Evolutionary conservation across 64 coral and sea anemone genomes (phyloP), one percentile per base, ranked within the genome.

Genomic region (Astreopora myriophthalma): DNA sequence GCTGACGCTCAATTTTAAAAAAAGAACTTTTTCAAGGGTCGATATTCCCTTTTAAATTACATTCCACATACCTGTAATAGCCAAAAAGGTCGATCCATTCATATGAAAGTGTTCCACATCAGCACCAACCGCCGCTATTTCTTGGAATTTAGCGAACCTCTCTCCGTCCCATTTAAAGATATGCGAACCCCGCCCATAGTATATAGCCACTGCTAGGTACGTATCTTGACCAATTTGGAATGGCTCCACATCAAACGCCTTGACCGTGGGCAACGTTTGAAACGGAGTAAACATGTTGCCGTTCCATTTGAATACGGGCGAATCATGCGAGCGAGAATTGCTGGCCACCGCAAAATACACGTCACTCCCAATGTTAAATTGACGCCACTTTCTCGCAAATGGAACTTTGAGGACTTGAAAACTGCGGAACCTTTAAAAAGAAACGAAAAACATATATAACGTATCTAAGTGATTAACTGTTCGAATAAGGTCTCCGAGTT

Each of bases 141-240:
- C 84, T 48, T 98, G 96, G 60, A 92, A 88, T 52, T 92, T 92
- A 1, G 90, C 90, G 58, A 98, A 98, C 26, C 80, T 75, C 13
- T 68, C 65, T 25, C 90, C 90, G 49, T 95, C 85, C 96, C 96
- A 98, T 74, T 98, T 98, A 62, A 89, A 98, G 28, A 98, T 73
- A 24, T 92, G 88, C 1, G 93, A 95, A 6, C 83, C 85, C 34
- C 67, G 86, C 10, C 93, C 93, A 19, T 78, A 71, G 9, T 79
- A 95, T 28, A 85, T 95, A 1, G 96, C 96, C 26, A 93, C 93
- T 9, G 77, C 96, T 1, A 98, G 74, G 33, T 88, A 93, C 20
- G 89, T 40, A 9, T 86, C 91, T 52, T 73, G 44, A 19, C 89
- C 89, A 23, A 98, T 95, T 16, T 49, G 89, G 29, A 98, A 92